Evolutionary conservation across 2,888 invertebrate species (phyloP).

Genomic region (Orthosia gothica): DNA sequence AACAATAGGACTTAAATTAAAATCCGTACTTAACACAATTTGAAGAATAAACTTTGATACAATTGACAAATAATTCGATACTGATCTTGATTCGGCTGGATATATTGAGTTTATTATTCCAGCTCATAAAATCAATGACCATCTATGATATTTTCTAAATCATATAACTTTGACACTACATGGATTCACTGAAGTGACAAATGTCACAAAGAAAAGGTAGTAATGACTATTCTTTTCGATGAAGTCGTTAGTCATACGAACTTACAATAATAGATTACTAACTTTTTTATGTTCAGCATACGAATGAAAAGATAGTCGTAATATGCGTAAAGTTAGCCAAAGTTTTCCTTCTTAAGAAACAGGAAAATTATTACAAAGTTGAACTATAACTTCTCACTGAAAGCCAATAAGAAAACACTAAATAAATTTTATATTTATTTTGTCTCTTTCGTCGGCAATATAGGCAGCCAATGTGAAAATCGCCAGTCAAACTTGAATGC

Average conservation of each 20-base stretch:
- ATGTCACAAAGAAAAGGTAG: background rate
- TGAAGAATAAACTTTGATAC: background rate
- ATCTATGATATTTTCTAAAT: background rate
- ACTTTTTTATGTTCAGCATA: slow-evolving; percentile 27
- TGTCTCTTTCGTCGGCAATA: background rate
- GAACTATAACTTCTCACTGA: background rate
- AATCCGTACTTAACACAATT: too few species aligned
- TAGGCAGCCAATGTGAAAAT: too few species aligned
- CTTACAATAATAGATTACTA: slow-evolving; percentile 14
- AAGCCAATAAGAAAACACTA: slow-evolving; percentile 10
- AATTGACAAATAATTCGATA: background rate
- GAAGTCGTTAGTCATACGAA: background rate
- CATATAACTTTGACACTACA: background rate
- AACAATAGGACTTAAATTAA: slow-evolving; percentile 13
- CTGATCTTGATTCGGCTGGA: background rate
- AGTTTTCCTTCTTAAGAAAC: background rate
- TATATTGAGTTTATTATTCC: background rate
- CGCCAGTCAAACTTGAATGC: background rate
- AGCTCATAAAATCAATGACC: background rate
- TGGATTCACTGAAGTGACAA: background rate
- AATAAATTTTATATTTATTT: slow-evolving; percentile 6
- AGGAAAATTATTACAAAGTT: background rate
- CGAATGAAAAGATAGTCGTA: background rate
- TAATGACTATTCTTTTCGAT: slow-evolving; percentile 11
- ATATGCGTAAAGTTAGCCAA: background rate